Percentiles rank a stretch among this genome's conserved stretches.
Conservation (phyloP, 2,888 invertebrate species). For the Axea sp. region DNA sequence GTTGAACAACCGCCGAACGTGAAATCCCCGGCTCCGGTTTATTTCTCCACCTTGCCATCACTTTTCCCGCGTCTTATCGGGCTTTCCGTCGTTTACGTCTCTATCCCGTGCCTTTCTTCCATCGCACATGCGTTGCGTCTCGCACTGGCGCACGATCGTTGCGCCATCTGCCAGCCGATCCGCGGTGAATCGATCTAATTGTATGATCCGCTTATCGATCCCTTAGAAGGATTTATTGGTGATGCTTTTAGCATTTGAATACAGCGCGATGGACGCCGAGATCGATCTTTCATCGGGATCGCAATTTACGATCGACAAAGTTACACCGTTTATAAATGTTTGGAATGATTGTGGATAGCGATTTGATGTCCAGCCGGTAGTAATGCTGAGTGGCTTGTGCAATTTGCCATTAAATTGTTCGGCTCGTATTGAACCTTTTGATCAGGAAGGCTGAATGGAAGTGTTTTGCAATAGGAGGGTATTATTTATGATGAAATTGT, state of each 20-base stretch:
- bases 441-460: neutral
- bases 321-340: constrained; percentile 37
- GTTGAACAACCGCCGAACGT: no score
- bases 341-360: constrained; percentile 10
- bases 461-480: neutral
- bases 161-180: constrained; percentile 40
- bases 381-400: neutral
- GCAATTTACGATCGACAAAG: constrained; percentile 42
- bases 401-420: constrained; percentile 40
- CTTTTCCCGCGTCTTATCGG: constrained; percentile 50
- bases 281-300: constrained; percentile 31
- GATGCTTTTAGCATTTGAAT: constrained; percentile 43
- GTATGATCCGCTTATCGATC: constrained; percentile 52
- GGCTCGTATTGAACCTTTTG: constrained; percentile 13
- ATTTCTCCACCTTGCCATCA: constrained; percentile 22
- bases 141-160: constrained; percentile 11
- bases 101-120: constrained; percentile 45
- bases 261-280: constrained; percentile 25
- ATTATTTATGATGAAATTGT: constrained; percentile 10
- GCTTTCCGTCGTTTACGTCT: constrained; percentile 49
- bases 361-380: neutral
- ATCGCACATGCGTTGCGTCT: constrained; percentile 49
- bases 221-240: constrained; percentile 43
- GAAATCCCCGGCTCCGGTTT: constrained; percentile 30
- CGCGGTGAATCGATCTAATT: constrained; percentile 35